Percentiles rank a stretch among this genome's conserved stretches.
phyloP scores from a whole-genome alignment of 2,888 invertebrate species.

The Himalopsyche anomala region DNA sequence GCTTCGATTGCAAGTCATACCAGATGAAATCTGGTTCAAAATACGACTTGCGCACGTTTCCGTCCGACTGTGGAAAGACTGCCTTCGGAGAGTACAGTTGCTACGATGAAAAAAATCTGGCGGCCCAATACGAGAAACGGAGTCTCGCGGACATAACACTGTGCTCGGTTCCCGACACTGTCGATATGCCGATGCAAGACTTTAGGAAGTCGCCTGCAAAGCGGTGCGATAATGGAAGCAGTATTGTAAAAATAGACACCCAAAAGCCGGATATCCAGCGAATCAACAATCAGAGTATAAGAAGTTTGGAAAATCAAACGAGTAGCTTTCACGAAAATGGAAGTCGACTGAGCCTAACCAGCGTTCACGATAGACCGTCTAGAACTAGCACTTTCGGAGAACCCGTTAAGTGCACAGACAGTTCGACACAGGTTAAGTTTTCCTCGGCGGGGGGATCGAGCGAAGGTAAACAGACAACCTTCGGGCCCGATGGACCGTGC shows the following conservation, averaged over 20 bases:
- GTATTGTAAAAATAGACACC: constrained; percentile 76
- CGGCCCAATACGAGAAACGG: constrained; percentile 76
- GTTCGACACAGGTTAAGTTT: constrained; percentile 76
- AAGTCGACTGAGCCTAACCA: constrained; percentile 69
- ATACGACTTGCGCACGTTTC: constrained; percentile 75
- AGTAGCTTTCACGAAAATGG: constrained; percentile 67
- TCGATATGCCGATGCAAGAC: constrained; percentile 81
- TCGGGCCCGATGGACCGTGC: constrained; percentile 65
- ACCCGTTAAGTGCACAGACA: constrained; percentile 76
- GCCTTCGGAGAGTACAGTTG: constrained; percentile 82
- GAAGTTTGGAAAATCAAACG: constrained; percentile 68
- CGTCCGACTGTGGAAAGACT: constrained; percentile 76
- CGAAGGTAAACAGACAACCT: constrained; percentile 64
- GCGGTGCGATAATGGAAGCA: constrained; percentile 70
- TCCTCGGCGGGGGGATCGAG: constrained; percentile 68
- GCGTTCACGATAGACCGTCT: constrained; percentile 62
- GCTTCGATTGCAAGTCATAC: constrained; percentile 78
- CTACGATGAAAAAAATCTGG: constrained; percentile 79
- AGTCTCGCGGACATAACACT: constrained; percentile 80
- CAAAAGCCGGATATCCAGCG: constrained; percentile 76
- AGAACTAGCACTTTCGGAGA: constrained; percentile 71
- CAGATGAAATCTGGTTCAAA: constrained; percentile 73
- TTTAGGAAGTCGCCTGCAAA: constrained; percentile 78
- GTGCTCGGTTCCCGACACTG: constrained; percentile 71
- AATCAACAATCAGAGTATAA: constrained; percentile 70